These are phyloP conservation scores for Halcyon senegalensis DNA, from an alignment of 2,113 vertebrate genomes.

Conservation along the genomic window DNA sequence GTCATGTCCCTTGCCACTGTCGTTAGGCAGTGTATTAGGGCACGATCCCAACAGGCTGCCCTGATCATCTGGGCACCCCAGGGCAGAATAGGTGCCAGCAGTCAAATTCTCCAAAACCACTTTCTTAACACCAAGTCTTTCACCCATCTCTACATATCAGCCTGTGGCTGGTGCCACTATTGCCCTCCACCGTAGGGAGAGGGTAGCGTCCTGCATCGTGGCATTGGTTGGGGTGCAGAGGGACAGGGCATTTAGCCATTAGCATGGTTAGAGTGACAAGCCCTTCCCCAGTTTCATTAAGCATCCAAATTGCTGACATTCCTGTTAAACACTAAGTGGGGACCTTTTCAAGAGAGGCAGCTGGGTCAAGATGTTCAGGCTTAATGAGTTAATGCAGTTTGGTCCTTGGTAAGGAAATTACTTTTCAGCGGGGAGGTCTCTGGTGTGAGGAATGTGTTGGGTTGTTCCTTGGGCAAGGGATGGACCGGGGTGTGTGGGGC, in stretches of 20 bases:
- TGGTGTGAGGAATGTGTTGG: neutral
- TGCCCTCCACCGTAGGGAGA: rapidly evolving
- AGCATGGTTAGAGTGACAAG: neutral
- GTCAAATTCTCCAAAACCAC: neutral
- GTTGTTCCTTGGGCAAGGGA: neutral
- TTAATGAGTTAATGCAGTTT: neutral
- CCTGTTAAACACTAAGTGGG: neutral
- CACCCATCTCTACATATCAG: neutral
- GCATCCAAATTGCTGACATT: neutral
- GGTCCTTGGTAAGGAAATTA: neutral
- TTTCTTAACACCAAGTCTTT: neutral
- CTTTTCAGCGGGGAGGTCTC: neutral
- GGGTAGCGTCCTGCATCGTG: neutral
- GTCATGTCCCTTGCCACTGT: neutral
- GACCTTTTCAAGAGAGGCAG: neutral
- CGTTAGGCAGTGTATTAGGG: neutral
- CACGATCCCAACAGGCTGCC: neutral
- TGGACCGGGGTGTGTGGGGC: neutral
- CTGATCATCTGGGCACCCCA: neutral
- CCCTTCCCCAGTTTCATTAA: neutral
- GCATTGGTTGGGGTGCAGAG: neutral
- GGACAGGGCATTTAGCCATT: neutral
- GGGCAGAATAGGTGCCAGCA: neutral
- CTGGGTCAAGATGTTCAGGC: neutral
- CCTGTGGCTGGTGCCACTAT: neutral